Evolutionary conservation across 1,140 invertebrate genomes (phyloP), one percentile per base, ranked within the genome.

Genomic region (Ips nitidus): DNA sequence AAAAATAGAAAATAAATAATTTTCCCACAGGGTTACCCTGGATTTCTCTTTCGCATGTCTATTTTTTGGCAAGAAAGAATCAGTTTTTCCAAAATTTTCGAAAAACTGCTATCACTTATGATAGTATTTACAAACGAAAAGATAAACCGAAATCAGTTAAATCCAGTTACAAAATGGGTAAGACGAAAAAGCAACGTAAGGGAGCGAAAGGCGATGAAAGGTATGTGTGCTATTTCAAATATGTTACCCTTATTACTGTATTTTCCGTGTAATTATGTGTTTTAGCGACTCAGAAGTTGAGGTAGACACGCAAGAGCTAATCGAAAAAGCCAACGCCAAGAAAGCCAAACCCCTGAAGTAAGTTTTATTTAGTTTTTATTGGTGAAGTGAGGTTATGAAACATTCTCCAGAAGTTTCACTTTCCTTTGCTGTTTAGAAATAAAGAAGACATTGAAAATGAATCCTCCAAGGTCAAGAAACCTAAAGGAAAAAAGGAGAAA

Each of bases 101-200:
- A 59, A 59, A 59, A 41, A 4, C 38, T 36, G 1, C 38, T 66
- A 60, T 66, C 70, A 74, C 73, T 72, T 74, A 74, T 74, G 73
- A 74, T 69, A 73, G 61, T 69, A 69, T 69, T 59, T 70, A 72
- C 56, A 62, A 70, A 66, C 64, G 69, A 72, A 41, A 36, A 37
- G 36, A 52, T 50, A 61, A 53, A 42, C 40, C 5, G 39, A 63
- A 73, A 52, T 62, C 62, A 71, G 58, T 63, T 69, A 66, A 62
- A 68, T 7, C 41, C 52, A 6, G 52, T 52, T 78, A 79, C 78
- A 78, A 81, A 81, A 90, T 90, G 88, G 88, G 86, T 72, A 90
- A 89, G 81, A 83, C 86, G 71, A 90, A 89, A 83, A 89, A 89
- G 79, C 85, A 84, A 71, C 88, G 87, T 77, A 88, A 88, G 79